Percentiles rank a stretch among this genome's conserved stretches.
Conservation (phyloP, 2,113 vertebrate genomes). For the Platysteira castanea region DNA sequence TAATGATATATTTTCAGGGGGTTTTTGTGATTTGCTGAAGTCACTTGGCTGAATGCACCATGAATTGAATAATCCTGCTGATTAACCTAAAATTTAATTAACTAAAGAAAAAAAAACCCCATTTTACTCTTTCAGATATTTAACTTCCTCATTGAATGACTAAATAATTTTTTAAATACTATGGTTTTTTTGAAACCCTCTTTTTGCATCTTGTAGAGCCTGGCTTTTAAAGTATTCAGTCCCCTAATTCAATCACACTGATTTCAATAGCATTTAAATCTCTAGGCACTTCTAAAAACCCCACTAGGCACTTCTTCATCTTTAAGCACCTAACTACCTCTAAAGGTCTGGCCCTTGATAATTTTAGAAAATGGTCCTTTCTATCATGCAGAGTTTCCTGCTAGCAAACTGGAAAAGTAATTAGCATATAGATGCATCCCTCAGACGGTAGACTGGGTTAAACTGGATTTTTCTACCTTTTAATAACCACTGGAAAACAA, state of each 20-base stretch:
- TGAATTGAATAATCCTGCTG: not conserved
- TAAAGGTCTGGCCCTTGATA: constrained; percentile 23
- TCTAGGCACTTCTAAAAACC: constrained; percentile 8
- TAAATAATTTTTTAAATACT: not conserved
- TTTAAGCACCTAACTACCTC: constrained; percentile 34
- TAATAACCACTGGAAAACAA: constrained; percentile 65
- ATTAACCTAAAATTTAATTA: constrained; percentile 38
- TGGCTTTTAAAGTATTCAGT: not conserved
- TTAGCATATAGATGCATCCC: constrained; percentile 66
- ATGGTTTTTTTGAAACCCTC: not conserved
- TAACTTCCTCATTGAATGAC: not conserved
- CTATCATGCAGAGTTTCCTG: constrained; percentile 48
- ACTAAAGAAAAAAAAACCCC: not conserved
- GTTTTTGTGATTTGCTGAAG: not conserved
- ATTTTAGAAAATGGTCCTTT: constrained; percentile 52
- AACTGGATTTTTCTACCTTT: constrained; percentile 64
- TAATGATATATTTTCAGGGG: not conserved
- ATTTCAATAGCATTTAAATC: constrained; percentile 28
- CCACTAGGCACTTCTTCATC: not conserved
- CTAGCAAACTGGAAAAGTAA: constrained; percentile 63
- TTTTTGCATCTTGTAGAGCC: not conserved
- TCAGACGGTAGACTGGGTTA: constrained; percentile 49
- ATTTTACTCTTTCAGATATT: not conserved
- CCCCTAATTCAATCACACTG: constrained; percentile 17
- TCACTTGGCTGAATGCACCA: not conserved